Percentiles rank a stretch among this genome's conserved stretches.
Conservation (phyloP, 2,888 invertebrate species). For the Cyclophora albipunctata region DNA sequence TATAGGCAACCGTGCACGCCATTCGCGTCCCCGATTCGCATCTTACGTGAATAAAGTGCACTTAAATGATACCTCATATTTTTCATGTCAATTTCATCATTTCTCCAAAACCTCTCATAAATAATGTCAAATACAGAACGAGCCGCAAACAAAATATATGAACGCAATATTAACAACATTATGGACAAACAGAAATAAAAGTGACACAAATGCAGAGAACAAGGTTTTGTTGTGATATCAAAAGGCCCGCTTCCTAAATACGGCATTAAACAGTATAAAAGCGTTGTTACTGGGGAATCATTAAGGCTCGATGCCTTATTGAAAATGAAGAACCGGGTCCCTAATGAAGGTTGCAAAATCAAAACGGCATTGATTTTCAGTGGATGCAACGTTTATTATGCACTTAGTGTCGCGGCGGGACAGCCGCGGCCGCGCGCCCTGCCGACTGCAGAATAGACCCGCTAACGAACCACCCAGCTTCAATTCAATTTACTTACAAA, state of each 20-base stretch:
- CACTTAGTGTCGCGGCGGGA: slow-evolving; percentile 49
- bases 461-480: slow-evolving; percentile 43
- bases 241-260: slow-evolving; percentile 68
- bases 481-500: slow-evolving; percentile 42
- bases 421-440: slow-evolving; percentile 28
- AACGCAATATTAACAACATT: slow-evolving; percentile 41
- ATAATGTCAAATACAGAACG: slow-evolving; percentile 31
- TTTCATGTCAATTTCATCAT: slow-evolving; percentile 4
- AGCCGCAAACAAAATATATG: slow-evolving; percentile 35
- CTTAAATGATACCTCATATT: slow-evolving; percentile 8
- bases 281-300: slow-evolving; percentile 64
- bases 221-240: slow-evolving; percentile 45
- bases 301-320: slow-evolving; percentile 64
- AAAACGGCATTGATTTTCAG: slow-evolving; percentile 68
- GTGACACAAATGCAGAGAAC: slow-evolving; percentile 39
- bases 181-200: slow-evolving; percentile 40
- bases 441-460: slow-evolving; percentile 14
- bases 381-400: slow-evolving; percentile 56
- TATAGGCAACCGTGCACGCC: slow-evolving; percentile 48
- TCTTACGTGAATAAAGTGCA: slow-evolving; percentile 21
- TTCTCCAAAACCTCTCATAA: slow-evolving; percentile 23
- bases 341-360: slow-evolving; percentile 72
- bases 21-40: slow-evolving; percentile 32
- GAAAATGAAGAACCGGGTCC: slow-evolving; percentile 68
- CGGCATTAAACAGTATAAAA: slow-evolving; percentile 63